Evolutionary conservation across 30 jellyfish, hydroid and myxozoan species (phyloP), one percentile per base, ranked within the genome.

Genomic region (Cassiopea xamachana): DNA sequence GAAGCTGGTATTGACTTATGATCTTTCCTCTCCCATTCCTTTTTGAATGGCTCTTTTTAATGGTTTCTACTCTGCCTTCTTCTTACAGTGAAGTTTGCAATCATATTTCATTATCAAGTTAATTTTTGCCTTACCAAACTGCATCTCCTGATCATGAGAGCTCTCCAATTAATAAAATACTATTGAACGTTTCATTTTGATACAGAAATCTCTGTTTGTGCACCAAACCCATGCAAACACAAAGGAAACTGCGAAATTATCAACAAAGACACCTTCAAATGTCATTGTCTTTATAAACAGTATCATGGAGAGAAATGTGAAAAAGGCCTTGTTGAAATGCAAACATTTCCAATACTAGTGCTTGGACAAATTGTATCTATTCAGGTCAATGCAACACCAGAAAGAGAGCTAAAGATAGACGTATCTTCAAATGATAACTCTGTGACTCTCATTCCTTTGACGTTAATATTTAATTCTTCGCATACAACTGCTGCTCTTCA

Each of bases 141-240:
- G 39, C 39, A 27, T 0, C 0, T 27, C 39, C 39, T 27, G 39
- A 0, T 27, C 39, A 27, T 27, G 39, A 27, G 0, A 0, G 39
- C 39, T 27, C 39, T n/a, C n/a, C n/a, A n/a, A n/a, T n/a, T 27
- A 27, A 27, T 27, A 27, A 27, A 27, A 27, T 27, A 3, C 0
- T 3, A 55, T 55, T 55, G 7, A 6, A 55, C 64, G 0, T 55
- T 3, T 55, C 10, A 55, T 3, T 55, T 55, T 27, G 6, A 47
- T 59, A 60, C 80, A 91, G 97, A 91, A 79, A 75, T 87, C 58
- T 76, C 97, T 47, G 87, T 87, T 46, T 91, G 97, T 74, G 19
- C 77, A 44, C 94, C 97, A 27, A 91, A 91, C 58, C 97, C 97
- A 14, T 91, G 97, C 91, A 64, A 76, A 64, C 94, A 91, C 70